phyloP scores from a whole-genome alignment of 2,797 vertebrate species.

The Lerista edwardsae region DNA sequence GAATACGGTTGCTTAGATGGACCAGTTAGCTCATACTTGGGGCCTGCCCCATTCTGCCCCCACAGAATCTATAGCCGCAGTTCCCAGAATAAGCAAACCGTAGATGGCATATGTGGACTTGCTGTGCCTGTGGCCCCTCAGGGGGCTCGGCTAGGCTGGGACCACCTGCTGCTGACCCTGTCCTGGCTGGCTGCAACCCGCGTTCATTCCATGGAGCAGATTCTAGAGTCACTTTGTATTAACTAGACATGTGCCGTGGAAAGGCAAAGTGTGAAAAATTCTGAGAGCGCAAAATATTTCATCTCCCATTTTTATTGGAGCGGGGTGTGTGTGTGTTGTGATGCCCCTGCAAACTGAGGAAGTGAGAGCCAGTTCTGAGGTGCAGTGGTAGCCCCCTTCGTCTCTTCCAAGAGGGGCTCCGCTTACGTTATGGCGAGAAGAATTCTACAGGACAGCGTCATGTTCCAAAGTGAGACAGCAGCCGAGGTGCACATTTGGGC shows the following conservation, averaged over 20 bases:
- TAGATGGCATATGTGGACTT: no score
- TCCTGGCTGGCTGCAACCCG: not conserved
- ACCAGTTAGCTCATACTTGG: no score
- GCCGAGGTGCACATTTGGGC: conserved; percentile 57
- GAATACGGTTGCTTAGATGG: no score
- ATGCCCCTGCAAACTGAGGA: conserved; percentile 30
- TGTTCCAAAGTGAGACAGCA: conserved; percentile 65
- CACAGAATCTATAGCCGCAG: no score
- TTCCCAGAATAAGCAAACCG: no score
- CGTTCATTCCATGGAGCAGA: not conserved
- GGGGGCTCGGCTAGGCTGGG: not conserved
- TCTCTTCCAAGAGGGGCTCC: conserved; percentile 35
- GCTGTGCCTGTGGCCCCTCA: no score
- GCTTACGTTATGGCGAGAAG: conserved; percentile 58
- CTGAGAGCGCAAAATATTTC: no score
- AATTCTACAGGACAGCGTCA: conserved; percentile 49
- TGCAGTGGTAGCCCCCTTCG: not conserved
- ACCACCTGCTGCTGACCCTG: not conserved
- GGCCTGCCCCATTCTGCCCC: no score
- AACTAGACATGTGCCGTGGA: not conserved
- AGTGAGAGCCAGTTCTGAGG: conserved; percentile 38
- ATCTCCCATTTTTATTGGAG: no score
- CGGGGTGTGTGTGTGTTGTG: conserved; percentile 8
- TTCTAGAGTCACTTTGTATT: not conserved
- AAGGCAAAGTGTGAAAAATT: not conserved